These are phyloP conservation scores for Fukomys damarensis DNA, from an alignment of 2,113 vertebrate genomes.

Conservation along the genomic window DNA sequence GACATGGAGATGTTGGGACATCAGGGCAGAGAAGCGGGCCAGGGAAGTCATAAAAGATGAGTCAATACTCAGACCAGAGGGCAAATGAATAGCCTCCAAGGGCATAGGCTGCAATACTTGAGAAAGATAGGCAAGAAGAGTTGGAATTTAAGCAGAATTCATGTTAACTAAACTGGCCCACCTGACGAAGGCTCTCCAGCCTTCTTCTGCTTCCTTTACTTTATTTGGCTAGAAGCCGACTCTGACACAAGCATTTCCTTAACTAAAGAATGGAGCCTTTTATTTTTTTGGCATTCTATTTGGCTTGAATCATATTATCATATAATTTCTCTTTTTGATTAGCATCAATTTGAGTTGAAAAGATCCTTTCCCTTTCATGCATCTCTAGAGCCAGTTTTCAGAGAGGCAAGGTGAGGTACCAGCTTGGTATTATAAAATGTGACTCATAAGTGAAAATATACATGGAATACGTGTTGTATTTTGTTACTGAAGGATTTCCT, in stretches of 20 bases:
- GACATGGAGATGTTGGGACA: neutral
- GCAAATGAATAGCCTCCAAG: neutral
- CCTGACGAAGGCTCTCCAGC: conserved; percentile 7
- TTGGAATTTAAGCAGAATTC: conserved; percentile 7
- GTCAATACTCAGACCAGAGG: neutral
- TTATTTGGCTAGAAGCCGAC: conserved; percentile 49
- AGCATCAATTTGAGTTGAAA: conserved; percentile 45
- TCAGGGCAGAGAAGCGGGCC: neutral
- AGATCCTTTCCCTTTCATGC: neutral
- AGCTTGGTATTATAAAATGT: conserved; percentile 32
- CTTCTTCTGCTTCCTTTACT: neutral
- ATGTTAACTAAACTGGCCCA: neutral
- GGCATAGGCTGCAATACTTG: neutral
- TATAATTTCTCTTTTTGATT: conserved; percentile 53
- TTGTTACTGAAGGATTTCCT: neutral
- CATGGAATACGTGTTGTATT: neutral
- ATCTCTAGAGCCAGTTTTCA: conserved; percentile 49
- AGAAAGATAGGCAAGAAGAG: neutral
- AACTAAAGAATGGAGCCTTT: conserved; percentile 30
- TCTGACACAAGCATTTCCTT: conserved; percentile 48
- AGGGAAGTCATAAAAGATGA: neutral
- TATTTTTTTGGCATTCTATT: neutral
- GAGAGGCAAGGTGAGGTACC: neutral
- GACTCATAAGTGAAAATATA: neutral
- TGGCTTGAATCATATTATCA: conserved; percentile 47